A percentile compares a stretch with the other conserved stretches of the same genome.
phyloP scores from a whole-genome alignment of 2,888 invertebrate species.

The Nesidiocoris tenuis region DNA sequence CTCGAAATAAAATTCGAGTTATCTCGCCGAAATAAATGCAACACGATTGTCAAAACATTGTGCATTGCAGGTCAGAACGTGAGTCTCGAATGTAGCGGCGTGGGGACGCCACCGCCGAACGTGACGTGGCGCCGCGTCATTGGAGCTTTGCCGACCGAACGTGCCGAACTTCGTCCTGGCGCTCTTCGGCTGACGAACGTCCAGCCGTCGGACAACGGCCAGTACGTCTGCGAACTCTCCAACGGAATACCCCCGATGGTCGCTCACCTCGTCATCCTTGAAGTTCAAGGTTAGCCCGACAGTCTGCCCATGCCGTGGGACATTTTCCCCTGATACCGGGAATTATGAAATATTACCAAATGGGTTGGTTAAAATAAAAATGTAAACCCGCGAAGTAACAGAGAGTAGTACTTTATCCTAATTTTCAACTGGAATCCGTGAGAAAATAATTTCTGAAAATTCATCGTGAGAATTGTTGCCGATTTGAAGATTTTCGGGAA shows the following conservation, averaged over 20 bases:
- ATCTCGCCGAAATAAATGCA: too few species aligned
- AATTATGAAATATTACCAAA: too few species aligned
- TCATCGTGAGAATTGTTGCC: too few species aligned
- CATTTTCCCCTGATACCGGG: background rate
- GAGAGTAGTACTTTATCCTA: too few species aligned
- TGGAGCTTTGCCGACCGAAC: slow-evolving; percentile 58
- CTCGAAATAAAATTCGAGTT: too few species aligned
- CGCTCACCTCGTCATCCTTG: slow-evolving; percentile 57
- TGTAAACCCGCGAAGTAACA: too few species aligned
- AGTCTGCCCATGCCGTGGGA: background rate
- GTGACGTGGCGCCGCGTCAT: slow-evolving; percentile 67
- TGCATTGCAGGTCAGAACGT: slow-evolving; percentile 60
- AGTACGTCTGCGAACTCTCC: slow-evolving; percentile 73
- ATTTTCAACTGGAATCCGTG: too few species aligned
- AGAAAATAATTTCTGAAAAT: too few species aligned
- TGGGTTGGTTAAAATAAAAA: too few species aligned
- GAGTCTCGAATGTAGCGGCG: slow-evolving; percentile 69
- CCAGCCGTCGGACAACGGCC: slow-evolving; percentile 66
- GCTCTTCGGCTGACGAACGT: slow-evolving; percentile 64
- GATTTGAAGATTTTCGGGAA: too few species aligned
- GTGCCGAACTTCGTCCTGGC: slow-evolving; percentile 56
- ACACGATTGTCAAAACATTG: background rate
- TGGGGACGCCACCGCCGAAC: slow-evolving; percentile 67
- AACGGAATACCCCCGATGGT: slow-evolving; percentile 61
- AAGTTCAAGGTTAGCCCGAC: slow-evolving; percentile 54